phyloP scores from a whole-genome alignment of 2,888 invertebrate genomes.

The Pseudococcus jackbeardsleyi region DNA sequence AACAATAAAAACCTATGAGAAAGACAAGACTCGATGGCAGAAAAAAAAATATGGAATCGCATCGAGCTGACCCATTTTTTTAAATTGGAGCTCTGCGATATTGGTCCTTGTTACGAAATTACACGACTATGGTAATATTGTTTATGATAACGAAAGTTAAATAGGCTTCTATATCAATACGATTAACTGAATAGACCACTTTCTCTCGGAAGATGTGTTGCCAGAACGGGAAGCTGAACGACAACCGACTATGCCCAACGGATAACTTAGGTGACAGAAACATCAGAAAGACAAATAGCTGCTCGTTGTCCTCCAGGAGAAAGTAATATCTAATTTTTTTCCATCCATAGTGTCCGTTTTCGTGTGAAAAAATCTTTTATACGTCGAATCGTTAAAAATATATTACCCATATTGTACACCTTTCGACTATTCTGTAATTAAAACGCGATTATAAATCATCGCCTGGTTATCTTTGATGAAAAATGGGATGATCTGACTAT shows the following conservation, averaged over 20 bases:
- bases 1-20: slow-evolving; percentile 14
- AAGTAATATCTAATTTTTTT: slow-evolving; percentile 49
- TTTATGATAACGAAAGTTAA: slow-evolving; percentile 49
- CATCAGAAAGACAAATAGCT: slow-evolving; percentile 54
- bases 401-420: not conserved
- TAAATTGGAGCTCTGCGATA: slow-evolving; percentile 31
- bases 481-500: not conserved
- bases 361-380: not conserved
- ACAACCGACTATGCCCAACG: slow-evolving; percentile 32
- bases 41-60: slow-evolving; percentile 16
- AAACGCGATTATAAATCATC: not conserved
- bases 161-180: slow-evolving; percentile 53
- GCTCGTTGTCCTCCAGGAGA: slow-evolving; percentile 45
- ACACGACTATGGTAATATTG: slow-evolving; percentile 52
- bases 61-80: slow-evolving; percentile 38
- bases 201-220: slow-evolving; percentile 47
- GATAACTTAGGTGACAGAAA: slow-evolving; percentile 54
- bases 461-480: not conserved
- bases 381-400: slow-evolving; percentile 38
- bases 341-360: slow-evolving; percentile 22
- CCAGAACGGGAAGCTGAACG: slow-evolving; percentile 50
- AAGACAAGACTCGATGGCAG: not conserved
- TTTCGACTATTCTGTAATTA: not conserved
- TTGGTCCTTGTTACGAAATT: slow-evolving; percentile 50
- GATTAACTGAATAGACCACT: slow-evolving; percentile 54